phyloP scores from a whole-genome alignment of 1,140 invertebrate species.

The Chymomyza costata region DNA sequence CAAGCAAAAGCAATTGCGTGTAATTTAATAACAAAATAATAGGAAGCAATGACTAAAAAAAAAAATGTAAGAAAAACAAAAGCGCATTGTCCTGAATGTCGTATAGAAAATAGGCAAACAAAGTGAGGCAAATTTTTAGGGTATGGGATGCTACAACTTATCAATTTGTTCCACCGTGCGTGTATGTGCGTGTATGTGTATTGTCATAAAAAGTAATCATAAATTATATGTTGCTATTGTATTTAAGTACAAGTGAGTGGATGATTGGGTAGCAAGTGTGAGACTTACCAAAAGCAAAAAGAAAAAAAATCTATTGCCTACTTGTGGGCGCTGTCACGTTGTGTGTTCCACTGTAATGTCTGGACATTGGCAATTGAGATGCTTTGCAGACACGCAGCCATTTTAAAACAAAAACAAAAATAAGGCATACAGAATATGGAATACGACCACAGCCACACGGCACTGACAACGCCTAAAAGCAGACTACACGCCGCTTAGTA shows the following conservation, averaged over 20 bases:
- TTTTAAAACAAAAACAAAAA: too few relatives aligned
- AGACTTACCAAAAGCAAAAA: too few relatives aligned
- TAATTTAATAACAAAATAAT: constrained; percentile 73
- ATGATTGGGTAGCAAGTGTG: too few relatives aligned
- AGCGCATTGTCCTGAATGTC: constrained; percentile 1
- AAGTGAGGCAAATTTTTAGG: too few relatives aligned
- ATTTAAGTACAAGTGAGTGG: neutral
- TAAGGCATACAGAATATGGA: too few relatives aligned
- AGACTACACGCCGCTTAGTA: constrained; percentile 47
- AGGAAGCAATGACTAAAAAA: constrained; percentile 66
- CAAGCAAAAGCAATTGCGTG: constrained; percentile 53
- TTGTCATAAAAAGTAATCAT: constrained; percentile 64
- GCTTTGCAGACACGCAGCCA: constrained; percentile 23
- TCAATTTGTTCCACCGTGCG: constrained; percentile 5
- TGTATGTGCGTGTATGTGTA: too few relatives aligned
- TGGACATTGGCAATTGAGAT: too few relatives aligned
- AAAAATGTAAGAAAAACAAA: constrained; percentile 19
- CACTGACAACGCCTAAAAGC: constrained; percentile 56
- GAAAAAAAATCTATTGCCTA: constrained; percentile 18
- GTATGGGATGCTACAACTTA: too few relatives aligned
- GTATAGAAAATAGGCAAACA: too few relatives aligned
- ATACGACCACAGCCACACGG: too few relatives aligned
- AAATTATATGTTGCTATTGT: constrained; percentile 52
- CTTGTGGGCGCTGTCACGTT: constrained; percentile 43
- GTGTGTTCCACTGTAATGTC: constrained; percentile 12